Base-by-base conservation (phyloP, 2,797 vertebrate genomes). In the Lepus townsendii region DNA sequence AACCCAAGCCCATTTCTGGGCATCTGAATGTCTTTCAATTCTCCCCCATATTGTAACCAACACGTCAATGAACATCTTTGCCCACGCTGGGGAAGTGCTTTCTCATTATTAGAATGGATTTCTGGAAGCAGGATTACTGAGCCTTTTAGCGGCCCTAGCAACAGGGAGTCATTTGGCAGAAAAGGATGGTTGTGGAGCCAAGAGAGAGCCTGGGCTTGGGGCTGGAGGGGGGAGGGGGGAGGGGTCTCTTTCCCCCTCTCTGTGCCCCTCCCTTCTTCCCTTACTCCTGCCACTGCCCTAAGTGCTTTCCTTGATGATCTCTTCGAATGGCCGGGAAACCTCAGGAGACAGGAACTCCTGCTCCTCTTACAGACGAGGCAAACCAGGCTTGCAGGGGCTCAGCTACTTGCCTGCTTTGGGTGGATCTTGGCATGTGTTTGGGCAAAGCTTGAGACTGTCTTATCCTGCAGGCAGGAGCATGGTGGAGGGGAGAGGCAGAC, bases 41-140 rank as follows among this genome's bases (percentile, higher is more conserved):
- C 60, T 73, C 27, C 68, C 27, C 54, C 24, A 47, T 32, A 57
- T 78, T 47, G 50, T 79, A 92, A 69, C 3, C 66, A 79, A 68
- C 32, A 35, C 24, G 35, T 1, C n/a, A 62, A 6, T 80, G 83
- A 63, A 20, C n/a, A 80, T 77, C 75, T 69, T 50, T 75, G 76
- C 27, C 32, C 8, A 4, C 27, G 68, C 63, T 88, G 52, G 84
- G 35, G 27, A 88, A 50, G 3, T 26, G 69, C 82, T 73, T 57
- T 90, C 24, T 60, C 54, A 79, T 82, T 69, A 42, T 78, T 73
- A 96, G 60, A 52, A 69, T 77, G 17, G 63, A 11, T 75, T 82
- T 90, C 78, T 88, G 54, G 71, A 90, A 82, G 75, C n/a, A 80
- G 69, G 66, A 85, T 60, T 22, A n/a, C 35, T 90, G 35, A 79